Conservation (phyloP, 1,140 invertebrate genomes). For the Aphis craccivora region DNA sequence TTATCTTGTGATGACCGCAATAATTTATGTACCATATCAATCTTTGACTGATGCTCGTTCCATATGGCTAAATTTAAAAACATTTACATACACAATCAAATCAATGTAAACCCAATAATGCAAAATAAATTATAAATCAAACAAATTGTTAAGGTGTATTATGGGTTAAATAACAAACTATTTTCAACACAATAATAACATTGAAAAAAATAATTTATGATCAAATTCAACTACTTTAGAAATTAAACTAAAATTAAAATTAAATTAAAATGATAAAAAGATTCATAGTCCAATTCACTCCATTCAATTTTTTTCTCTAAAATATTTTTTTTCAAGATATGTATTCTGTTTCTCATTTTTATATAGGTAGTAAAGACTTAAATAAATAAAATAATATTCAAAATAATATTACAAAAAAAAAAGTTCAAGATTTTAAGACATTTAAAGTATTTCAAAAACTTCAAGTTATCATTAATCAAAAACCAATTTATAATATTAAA, state of each 20-base stretch:
- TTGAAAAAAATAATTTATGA: neutral
- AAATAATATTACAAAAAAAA: neutral
- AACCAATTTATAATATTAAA: too few species aligned
- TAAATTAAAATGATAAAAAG: neutral
- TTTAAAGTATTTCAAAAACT: too few species aligned
- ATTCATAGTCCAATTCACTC: neutral
- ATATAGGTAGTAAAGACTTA: neutral
- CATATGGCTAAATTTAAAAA: conserved; percentile 67
- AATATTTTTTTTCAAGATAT: neutral
- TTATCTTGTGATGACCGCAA: conserved; percentile 70
- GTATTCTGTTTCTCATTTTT: neutral
- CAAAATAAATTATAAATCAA: neutral
- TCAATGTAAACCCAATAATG: neutral
- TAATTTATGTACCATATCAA: conserved; percentile 69
- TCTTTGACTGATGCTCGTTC: conserved; percentile 71
- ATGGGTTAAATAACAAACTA: neutral
- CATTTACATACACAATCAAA: neutral
- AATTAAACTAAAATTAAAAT: too few species aligned
- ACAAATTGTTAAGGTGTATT: neutral
- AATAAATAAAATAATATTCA: neutral
- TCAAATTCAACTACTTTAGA: neutral
- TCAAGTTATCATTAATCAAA: neutral
- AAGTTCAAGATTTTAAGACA: neutral
- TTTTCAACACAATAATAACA: neutral
- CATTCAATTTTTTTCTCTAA: neutral